A percentile compares a stretch with the other conserved stretches of the same genome.
These are phyloP conservation scores for Podargus strigoides DNA, from an alignment of 2,797 vertebrate species.

Conservation along the genomic window DNA sequence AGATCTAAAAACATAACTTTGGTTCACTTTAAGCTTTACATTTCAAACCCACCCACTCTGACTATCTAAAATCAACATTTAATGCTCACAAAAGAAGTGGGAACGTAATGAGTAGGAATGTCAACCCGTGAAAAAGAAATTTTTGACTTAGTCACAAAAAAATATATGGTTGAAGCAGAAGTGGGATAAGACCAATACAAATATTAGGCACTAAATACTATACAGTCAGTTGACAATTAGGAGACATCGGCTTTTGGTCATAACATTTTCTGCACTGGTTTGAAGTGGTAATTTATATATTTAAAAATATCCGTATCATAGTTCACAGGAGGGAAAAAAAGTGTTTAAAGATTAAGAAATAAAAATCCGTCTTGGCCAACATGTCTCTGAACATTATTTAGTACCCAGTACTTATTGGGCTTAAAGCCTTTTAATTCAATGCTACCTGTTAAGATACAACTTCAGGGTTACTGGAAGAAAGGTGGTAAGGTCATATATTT, in stretches of 20 bases:
- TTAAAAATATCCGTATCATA: not conserved
- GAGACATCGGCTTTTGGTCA: not conserved
- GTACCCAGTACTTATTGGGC: not conserved
- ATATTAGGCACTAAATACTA: not conserved
- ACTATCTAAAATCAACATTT: constrained; percentile 28
- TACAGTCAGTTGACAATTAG: not conserved
- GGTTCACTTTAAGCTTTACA: not conserved
- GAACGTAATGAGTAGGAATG: constrained; percentile 16
- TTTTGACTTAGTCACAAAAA: not conserved
- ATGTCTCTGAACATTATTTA: not conserved
- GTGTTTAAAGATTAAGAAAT: not conserved
- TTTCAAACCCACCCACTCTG: not conserved
- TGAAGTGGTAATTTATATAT: not conserved
- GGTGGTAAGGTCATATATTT: not conserved
- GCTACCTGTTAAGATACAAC: not conserved
- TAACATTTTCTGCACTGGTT: not conserved
- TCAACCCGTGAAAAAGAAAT: not conserved
- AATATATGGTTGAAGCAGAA: not conserved
- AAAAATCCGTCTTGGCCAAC: not conserved
- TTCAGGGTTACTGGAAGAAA: not conserved
- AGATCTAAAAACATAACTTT: not conserved
- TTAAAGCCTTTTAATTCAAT: not conserved
- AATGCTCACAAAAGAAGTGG: constrained; percentile 8
- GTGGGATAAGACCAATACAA: not conserved
- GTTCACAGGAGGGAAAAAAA: not conserved